Evolutionary conservation across 2,888 invertebrate species (phyloP).

Genomic region (Oligia strigilis): DNA sequence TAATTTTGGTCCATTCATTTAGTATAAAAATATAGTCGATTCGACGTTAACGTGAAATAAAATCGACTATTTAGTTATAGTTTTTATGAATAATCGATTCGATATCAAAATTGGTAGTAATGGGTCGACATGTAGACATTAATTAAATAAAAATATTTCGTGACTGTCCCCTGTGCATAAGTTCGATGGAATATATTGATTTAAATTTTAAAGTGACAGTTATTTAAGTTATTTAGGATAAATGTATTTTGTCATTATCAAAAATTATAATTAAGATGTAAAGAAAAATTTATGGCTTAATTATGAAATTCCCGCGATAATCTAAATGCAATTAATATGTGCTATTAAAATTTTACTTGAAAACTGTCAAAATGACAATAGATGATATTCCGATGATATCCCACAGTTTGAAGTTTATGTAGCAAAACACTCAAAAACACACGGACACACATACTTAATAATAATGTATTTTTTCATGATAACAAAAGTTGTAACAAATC

Average conservation of each 20-base stretch:
- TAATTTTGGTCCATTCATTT: neutral
- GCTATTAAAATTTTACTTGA: neutral
- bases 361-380: constrained; percentile 13
- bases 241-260: constrained; percentile 1
- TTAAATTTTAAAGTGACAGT: constrained; percentile 18
- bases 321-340: neutral
- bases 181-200: constrained; percentile 18
- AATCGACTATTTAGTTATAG: constrained; percentile 11
- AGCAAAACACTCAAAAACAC: constrained; percentile 24
- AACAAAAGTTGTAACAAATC: neutral
- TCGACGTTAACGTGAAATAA: neutral
- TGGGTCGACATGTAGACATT: constrained; percentile 44
- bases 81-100: constrained; percentile 22
- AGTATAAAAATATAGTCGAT: constrained; percentile 25
- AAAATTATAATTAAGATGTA: constrained; percentile 3
- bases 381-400: constrained; percentile 19
- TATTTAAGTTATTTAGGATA: constrained; percentile 1
- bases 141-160: constrained; percentile 25
- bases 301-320: constrained; percentile 9
- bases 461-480: neutral
- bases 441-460: constrained; percentile 11
- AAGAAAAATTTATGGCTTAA: neutral
- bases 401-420: constrained; percentile 10
- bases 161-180: constrained; percentile 27
- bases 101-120: constrained; percentile 38